Conservation (phyloP, 2,888 invertebrate species). For the Apotomis betuletana region DNA sequence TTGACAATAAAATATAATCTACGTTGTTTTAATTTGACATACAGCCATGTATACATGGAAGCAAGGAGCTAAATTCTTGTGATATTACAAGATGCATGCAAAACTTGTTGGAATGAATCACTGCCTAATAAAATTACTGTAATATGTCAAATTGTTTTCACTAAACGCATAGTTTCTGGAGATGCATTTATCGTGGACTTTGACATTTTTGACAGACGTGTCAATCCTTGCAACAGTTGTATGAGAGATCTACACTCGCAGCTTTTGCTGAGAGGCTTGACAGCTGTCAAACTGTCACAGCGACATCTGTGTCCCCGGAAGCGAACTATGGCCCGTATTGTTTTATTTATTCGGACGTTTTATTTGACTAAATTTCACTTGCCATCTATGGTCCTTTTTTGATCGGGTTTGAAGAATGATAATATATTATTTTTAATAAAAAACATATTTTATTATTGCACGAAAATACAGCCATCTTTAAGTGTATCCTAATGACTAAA, state of each 20-base stretch:
- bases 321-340: constrained; percentile 1
- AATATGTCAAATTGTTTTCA: constrained; percentile 29
- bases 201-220: constrained; percentile 14
- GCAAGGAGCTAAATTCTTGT: neutral
- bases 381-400: constrained; percentile 34
- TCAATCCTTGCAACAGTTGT: constrained; percentile 23
- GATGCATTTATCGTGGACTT: constrained; percentile 13
- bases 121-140: constrained; percentile 38
- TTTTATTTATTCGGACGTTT: constrained; percentile 36
- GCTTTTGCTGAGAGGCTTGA: constrained; percentile 27
- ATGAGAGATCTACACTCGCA: constrained; percentile 30
- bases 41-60: neutral
- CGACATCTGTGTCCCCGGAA: constrained; percentile 30
- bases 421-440: neutral
- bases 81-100: neutral
- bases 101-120: constrained; percentile 9
- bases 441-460: neutral
- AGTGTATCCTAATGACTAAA: neutral
- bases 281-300: constrained; percentile 6
- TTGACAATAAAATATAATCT: constrained; percentile 22
- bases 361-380: constrained; percentile 40
- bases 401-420: constrained; percentile 35
- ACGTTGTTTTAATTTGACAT: neutral
- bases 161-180: constrained; percentile 17
- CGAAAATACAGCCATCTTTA: constrained; percentile 1